These are phyloP conservation scores for Heliconius aoede DNA, from an alignment of 2,888 invertebrate species.

Conservation along the genomic window DNA sequence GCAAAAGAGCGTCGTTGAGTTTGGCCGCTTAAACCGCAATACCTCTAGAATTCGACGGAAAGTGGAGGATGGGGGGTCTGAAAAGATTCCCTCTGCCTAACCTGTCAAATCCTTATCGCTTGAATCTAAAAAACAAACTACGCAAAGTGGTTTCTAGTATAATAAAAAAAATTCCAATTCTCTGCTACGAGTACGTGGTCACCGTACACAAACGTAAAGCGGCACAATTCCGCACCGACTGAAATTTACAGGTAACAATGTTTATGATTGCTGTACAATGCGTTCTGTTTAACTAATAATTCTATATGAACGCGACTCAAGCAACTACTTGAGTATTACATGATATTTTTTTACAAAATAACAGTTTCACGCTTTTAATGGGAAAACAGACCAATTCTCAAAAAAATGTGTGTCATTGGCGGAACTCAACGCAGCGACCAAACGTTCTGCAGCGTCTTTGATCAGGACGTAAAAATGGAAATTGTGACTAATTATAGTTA, in stretches of 20 bases:
- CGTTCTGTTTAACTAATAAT: conserved; percentile 54
- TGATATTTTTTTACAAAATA: neutral
- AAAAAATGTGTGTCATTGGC: neutral
- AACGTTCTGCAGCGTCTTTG: too few species aligned
- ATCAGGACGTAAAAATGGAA: too few species aligned
- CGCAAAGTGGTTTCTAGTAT: too few species aligned
- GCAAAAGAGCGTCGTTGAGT: too few species aligned
- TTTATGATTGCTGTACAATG: conserved; percentile 61
- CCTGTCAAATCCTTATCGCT: too few species aligned
- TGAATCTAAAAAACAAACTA: too few species aligned
- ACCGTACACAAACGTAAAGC: conserved; percentile 57
- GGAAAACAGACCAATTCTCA: neutral
- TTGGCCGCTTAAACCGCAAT: too few species aligned
- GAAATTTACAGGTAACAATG: conserved; percentile 78
- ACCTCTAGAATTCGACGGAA: too few species aligned
- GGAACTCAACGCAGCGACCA: neutral
- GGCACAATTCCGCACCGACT: conserved; percentile 59
- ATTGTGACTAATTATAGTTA: too few species aligned
- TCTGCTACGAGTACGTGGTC: conserved; percentile 53
- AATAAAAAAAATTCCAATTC: neutral
- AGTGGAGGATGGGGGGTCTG: too few species aligned
- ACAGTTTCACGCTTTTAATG: neutral
- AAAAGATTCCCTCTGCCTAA: too few species aligned
- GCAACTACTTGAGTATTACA: neutral
- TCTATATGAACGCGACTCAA: conserved; percentile 47